These are phyloP conservation scores for Syritta pipiens DNA, from an alignment of 2,888 invertebrate genomes.

Conservation along the genomic window DNA sequence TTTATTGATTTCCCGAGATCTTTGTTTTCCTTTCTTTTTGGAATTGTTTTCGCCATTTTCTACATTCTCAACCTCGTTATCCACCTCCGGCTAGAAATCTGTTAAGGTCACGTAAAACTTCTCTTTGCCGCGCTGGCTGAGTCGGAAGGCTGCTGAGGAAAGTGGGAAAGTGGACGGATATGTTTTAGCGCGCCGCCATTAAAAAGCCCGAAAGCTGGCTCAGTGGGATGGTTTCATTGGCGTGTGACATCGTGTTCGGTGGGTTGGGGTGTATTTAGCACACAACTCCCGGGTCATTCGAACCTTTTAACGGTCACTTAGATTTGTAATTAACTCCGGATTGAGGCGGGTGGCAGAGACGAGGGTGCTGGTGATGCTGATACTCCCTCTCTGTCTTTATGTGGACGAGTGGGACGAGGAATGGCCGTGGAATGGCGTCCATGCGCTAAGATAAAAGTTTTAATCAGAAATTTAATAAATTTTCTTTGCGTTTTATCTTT, in stretches of 20 bases:
- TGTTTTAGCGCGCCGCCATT: constrained; percentile 42
- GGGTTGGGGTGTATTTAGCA: constrained; percentile 36
- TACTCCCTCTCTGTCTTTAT: background rate
- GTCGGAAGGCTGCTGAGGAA: background rate
- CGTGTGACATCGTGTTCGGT: background rate
- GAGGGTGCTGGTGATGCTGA: constrained; percentile 26
- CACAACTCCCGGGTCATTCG: constrained; percentile 49
- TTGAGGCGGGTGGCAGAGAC: constrained; percentile 7
- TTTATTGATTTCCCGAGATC: constrained; percentile 56
- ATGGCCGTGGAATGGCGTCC: background rate
- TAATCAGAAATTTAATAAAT: constrained; percentile 58
- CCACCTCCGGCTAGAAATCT: constrained; percentile 33
- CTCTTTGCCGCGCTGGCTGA: background rate
- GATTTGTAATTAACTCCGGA: constrained; percentile 65
- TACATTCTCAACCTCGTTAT: constrained; percentile 25
- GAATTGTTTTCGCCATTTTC: constrained; percentile 45
- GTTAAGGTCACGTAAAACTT: constrained; percentile 50
- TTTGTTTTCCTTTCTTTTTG: background rate
- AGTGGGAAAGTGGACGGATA: constrained; percentile 38
- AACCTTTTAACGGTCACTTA: constrained; percentile 66
- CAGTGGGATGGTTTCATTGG: background rate
- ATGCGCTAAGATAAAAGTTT: constrained; percentile 30
- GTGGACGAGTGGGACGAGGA: background rate
- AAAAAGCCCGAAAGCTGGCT: constrained; percentile 31
- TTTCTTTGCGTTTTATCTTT: too few relatives aligned